A percentile compares a stretch with the other conserved stretches of the same genome.
phyloP scores from a whole-genome alignment of 2,797 vertebrate species.

The Scyliorhinus canicula region DNA sequence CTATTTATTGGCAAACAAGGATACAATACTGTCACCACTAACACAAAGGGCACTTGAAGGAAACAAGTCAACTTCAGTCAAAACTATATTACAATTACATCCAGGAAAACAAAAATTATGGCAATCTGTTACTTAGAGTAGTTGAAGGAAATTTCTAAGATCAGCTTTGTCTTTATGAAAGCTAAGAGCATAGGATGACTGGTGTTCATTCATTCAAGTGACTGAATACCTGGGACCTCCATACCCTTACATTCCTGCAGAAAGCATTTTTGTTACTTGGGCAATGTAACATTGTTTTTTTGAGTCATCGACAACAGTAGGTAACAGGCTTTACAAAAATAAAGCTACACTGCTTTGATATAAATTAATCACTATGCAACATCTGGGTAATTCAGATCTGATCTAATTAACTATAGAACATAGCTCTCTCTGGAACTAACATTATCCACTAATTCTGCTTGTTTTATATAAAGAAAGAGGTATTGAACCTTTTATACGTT shows the following conservation, averaged over 20 bases:
- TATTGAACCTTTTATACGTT: neutral
- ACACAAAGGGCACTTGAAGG: neutral
- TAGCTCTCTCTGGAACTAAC: neutral
- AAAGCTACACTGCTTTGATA: neutral
- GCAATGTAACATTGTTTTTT: neutral
- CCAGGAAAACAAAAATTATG: neutral
- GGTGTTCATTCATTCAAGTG: neutral
- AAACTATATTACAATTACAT: neutral
- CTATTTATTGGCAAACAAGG: neutral
- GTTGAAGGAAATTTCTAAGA: neutral
- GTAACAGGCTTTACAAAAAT: neutral
- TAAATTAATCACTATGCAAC: neutral
- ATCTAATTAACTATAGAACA: slow-evolving; percentile 6
- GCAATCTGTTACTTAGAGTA: too few relatives aligned
- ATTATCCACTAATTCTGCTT: neutral
- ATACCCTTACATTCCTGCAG: neutral
- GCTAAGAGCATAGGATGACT: neutral
- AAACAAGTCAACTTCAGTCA: neutral
- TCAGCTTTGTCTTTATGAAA: neutral
- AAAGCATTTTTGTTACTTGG: neutral
- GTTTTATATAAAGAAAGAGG: neutral
- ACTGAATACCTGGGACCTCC: neutral
- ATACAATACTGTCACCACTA: neutral
- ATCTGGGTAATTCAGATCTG: neutral
- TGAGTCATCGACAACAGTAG: neutral